Evolutionary conservation across 2,113 vertebrate species (phyloP).

Genomic region (Ageneiosus marmoratus): DNA sequence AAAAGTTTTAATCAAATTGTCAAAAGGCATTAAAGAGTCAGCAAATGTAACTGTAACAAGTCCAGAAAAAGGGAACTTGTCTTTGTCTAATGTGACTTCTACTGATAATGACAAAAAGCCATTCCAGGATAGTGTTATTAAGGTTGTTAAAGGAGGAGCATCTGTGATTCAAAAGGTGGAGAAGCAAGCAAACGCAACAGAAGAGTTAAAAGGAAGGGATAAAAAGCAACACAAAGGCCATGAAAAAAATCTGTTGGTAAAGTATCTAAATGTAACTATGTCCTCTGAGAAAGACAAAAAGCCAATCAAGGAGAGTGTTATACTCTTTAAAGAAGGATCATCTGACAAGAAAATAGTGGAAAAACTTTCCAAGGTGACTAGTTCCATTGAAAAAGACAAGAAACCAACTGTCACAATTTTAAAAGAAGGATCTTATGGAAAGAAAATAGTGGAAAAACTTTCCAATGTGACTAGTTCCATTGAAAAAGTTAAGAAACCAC

Average conservation of each 20-base stretch:
- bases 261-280: background rate
- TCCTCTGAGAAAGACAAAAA: background rate
- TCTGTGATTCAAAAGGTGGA: background rate
- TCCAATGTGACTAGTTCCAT: background rate
- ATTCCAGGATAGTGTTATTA: background rate
- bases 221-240: background rate
- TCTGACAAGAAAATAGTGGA: background rate
- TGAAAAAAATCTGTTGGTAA: background rate
- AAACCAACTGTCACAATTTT: background rate
- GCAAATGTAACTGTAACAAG: constrained; percentile 47
- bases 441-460: background rate
- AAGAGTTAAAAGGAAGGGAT: background rate
- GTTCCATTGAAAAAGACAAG: background rate
- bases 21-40: constrained; percentile 46
- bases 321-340: background rate
- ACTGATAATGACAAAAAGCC: constrained; percentile 54
- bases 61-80: constrained; percentile 49
- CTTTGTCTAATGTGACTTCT: constrained; percentile 50
- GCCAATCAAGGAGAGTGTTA: background rate
- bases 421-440: background rate
- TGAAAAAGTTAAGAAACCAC: constrained; percentile 5
- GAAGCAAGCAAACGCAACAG: constrained; percentile 18
- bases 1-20: constrained; percentile 52
- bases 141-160: background rate
- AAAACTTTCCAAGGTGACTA: background rate